Percentiles rank a stretch among this genome's conserved stretches.
These are phyloP conservation scores for Sarcophaga caerulescens DNA, from an alignment of 2,888 invertebrate species.

Conservation along the genomic window DNA sequence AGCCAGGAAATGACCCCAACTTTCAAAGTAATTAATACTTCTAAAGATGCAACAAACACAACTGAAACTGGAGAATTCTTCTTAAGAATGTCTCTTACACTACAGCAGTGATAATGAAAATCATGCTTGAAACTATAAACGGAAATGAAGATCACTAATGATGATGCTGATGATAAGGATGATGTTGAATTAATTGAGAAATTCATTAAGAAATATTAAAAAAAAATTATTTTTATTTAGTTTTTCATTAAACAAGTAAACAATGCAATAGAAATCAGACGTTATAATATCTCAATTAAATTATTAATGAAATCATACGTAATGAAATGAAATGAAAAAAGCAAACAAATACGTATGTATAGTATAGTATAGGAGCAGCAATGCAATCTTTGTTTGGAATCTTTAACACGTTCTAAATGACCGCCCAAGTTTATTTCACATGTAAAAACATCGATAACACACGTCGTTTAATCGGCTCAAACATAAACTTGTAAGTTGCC, in stretches of 20 bases:
- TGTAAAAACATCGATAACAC: slow-evolving; percentile 24
- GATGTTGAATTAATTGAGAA: slow-evolving; percentile 17
- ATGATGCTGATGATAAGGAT: no score
- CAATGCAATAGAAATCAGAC: no score
- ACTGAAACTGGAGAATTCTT: not conserved
- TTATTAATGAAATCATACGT: no score
- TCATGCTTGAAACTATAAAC: slow-evolving; percentile 8
- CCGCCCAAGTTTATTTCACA: slow-evolving; percentile 39
- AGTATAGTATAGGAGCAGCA: not conserved
- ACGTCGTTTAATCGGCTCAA: slow-evolving; percentile 20
- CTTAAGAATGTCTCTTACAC: no score
- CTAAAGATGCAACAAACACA: not conserved
- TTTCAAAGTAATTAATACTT: slow-evolving; percentile 63
- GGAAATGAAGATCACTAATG: slow-evolving; percentile 38
- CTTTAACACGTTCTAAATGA: slow-evolving; percentile 38
- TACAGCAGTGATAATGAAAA: slow-evolving; percentile 19
- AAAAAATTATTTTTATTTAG: no score
- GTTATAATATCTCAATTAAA: no score
- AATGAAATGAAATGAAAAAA: no score
- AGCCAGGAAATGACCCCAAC: slow-evolving; percentile 80
- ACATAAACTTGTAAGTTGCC: slow-evolving; percentile 34
- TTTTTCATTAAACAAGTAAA: no score
- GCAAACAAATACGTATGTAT: no score
- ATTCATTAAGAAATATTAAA: not conserved
- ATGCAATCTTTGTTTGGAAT: slow-evolving; percentile 11